A percentile compares a stretch with the other conserved stretches of the same genome.
Evolutionary conservation across 1,140 invertebrate species (phyloP).

Genomic region (Plectus sambesii): DNA sequence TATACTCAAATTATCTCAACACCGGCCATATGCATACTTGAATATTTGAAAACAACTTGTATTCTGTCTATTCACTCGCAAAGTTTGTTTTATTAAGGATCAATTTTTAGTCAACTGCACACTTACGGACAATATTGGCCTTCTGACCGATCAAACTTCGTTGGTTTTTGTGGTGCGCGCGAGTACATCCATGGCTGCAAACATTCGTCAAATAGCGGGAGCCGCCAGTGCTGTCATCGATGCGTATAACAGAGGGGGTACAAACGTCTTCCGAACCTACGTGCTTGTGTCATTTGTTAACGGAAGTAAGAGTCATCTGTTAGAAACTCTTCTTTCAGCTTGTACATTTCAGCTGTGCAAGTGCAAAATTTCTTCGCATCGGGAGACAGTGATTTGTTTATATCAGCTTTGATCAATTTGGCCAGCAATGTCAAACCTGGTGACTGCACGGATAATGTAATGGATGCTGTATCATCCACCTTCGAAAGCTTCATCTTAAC

Average conservation of each 20-base stretch:
- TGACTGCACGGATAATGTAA: conserved; percentile 18
- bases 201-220: conserved; percentile 13
- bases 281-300: conserved; percentile 19
- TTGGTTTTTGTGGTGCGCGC: conserved; percentile 22
- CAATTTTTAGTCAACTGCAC: conserved; percentile 19
- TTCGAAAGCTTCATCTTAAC: conserved; percentile 15
- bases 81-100: background rate
- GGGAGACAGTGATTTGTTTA: background rate
- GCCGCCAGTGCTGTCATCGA: conserved; percentile 11
- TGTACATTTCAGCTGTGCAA: background rate
- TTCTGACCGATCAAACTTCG: conserved; percentile 20
- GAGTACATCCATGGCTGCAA: conserved; percentile 9
- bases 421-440: background rate
- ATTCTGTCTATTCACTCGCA: too few relatives aligned
- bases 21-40: too few relatives aligned
- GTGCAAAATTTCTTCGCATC: background rate
- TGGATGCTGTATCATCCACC: conserved; percentile 13
- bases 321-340: background rate
- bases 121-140: conserved; percentile 7
- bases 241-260: background rate
- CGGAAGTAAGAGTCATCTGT: conserved; percentile 9
- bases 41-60: too few relatives aligned
- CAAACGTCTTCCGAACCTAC: conserved; percentile 17
- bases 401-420: conserved; percentile 8
- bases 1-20: too few relatives aligned